phyloP scores from a whole-genome alignment of 1,140 invertebrate species.

The Trichonephila clavata region DNA sequence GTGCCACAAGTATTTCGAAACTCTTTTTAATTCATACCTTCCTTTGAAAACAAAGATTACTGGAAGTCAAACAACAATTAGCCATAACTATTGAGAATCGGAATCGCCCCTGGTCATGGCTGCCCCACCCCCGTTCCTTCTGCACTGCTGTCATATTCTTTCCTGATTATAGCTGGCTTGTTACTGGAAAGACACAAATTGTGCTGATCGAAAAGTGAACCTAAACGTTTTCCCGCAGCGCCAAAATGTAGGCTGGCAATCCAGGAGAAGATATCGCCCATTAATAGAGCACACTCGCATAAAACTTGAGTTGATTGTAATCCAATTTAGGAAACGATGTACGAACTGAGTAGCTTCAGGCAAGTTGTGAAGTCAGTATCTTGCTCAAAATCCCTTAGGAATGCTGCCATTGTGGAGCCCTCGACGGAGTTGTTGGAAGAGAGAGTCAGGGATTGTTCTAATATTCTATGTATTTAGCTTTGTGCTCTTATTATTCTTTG shows the following conservation, averaged over 20 bases:
- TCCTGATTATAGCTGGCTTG: constrained; percentile 67
- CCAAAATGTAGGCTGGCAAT: constrained; percentile 44
- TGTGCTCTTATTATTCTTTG: constrained; percentile 47
- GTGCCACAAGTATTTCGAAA: background rate
- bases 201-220: constrained; percentile 73
- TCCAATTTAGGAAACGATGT: constrained; percentile 74
- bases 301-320: constrained; percentile 76
- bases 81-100: constrained; percentile 68
- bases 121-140: background rate
- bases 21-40: constrained; percentile 51
- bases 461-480: constrained; percentile 59
- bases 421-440: constrained; percentile 57
- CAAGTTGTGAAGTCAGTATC: constrained; percentile 69
- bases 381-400: constrained; percentile 57
- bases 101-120: constrained; percentile 32
- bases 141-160: constrained; percentile 63
- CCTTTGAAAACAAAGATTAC: constrained; percentile 55
- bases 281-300: constrained; percentile 76
- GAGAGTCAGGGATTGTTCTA: constrained; percentile 36
- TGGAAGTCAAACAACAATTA: constrained; percentile 72
- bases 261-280: constrained; percentile 59
- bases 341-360: constrained; percentile 44
- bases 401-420: constrained; percentile 39
- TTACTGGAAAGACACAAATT: constrained; percentile 69
- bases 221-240: constrained; percentile 72